These are phyloP conservation scores for Rousettus leschenaultii DNA, from an alignment of 2,113 vertebrate genomes.

Conservation along the genomic window DNA sequence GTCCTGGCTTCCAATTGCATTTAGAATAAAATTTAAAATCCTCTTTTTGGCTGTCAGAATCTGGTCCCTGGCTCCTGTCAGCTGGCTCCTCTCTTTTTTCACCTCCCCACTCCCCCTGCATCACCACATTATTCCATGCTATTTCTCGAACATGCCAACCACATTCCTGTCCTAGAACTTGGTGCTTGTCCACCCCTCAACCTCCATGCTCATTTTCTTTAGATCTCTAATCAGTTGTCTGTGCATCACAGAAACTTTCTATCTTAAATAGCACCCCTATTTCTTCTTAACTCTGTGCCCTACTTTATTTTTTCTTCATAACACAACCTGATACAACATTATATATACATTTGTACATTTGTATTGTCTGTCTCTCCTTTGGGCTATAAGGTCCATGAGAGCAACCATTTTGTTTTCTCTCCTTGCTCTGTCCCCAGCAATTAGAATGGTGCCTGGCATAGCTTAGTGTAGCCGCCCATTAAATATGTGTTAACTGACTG, in stretches of 20 bases:
- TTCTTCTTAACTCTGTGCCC: background rate
- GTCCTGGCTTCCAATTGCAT: background rate
- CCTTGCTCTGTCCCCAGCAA: background rate
- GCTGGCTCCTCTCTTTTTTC: background rate
- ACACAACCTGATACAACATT: background rate
- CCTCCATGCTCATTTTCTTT: background rate
- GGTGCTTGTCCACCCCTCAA: background rate
- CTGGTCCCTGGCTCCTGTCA: background rate
- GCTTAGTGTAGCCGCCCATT: fast-evolving
- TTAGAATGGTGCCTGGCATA: background rate
- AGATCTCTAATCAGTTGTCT: background rate
- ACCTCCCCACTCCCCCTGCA: background rate
- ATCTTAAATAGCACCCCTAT: fast-evolving
- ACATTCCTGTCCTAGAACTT: background rate
- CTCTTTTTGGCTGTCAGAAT: background rate
- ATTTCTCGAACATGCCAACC: no score
- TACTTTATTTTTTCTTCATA: background rate
- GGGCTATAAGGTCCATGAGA: background rate
- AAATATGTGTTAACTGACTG: background rate
- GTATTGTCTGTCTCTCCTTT: background rate
- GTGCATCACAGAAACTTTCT: background rate
- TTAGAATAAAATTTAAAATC: background rate
- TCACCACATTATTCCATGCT: fast-evolving
- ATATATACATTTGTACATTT: background rate
- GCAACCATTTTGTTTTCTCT: background rate